Evolutionary conservation across 35 echinoderm and acorn worm species (phyloP).

Genomic region (Hemicentrotus pulcherrimus): DNA sequence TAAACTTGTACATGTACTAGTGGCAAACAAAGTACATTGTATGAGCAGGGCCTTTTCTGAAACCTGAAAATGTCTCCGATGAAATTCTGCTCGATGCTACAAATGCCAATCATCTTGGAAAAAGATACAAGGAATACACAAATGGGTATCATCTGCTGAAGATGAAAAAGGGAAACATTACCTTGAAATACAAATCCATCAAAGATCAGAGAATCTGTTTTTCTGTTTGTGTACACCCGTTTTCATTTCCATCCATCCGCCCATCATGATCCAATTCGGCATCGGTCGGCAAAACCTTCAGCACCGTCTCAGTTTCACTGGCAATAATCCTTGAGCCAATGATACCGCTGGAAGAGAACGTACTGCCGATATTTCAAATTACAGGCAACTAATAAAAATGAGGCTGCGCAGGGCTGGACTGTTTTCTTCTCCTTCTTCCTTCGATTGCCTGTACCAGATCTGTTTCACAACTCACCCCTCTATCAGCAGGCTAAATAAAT

Average conservation of each 20-base stretch:
- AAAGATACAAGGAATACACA: not conserved
- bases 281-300: not conserved
- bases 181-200: not conserved
- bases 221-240: not conserved
- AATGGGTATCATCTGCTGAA: not conserved
- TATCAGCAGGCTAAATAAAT: constrained; percentile 40
- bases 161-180: not conserved
- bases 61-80: no score
- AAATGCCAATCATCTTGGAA: not conserved
- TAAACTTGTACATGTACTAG: no score
- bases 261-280: constrained; percentile 14
- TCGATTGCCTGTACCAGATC: not conserved
- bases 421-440: not conserved
- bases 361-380: not conserved
- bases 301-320: constrained; percentile 21
- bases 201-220: constrained; percentile 36
- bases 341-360: not conserved
- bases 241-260: constrained; percentile 17
- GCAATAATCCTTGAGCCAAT: not conserved
- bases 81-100: no score
- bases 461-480: not conserved
- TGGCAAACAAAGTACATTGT: no score
- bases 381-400: constrained; percentile 13
- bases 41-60: no score
- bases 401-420: not conserved